Evolutionary conservation across 1,140 invertebrate genomes (phyloP), one percentile per base, ranked within the genome.

Genomic region (Muscidifurax raptorellus): DNA sequence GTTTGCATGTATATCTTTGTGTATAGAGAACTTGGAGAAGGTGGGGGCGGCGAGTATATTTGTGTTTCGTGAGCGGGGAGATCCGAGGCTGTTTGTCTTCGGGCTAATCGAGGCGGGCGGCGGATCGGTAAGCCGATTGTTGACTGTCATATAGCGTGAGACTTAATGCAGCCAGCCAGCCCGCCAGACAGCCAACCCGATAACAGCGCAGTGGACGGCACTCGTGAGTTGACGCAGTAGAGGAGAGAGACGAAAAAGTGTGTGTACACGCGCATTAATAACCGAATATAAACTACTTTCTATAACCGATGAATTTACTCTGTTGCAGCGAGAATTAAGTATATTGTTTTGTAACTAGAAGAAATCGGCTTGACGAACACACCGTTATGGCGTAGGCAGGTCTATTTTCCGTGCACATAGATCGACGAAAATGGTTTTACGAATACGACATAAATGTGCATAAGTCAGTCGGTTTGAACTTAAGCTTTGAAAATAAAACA

Each of bases 81-180:
- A 67, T 66, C 36, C 30, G 30, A 32, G 36, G 67, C 36, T 80
- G 79, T 80, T 80, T 80, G 67, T 80, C 79, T 71, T 80, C 69
- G 12, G 67, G 66, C 79, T 80, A 80, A 80, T 80, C 79, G 67
- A 71, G 30, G 25, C 27, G 32, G 30, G 25, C 27, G 32, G 59
- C 15, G 66, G 47, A 78, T 71, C 74, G 74, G 75, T 69, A 77
- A 75, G 72, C 82, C 74, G 71, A 47, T 83, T 77, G 36, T 79
- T 84, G 83, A 78, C 66, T 84, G 75, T 79, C 72, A 79, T 47
- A 71, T 47, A 71, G 79, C 78, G 25, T 22, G 30, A 59, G 76
- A 80, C 64, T 80, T 80, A 80, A 80, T 80, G 64, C 64, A 40
- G 64, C 64, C 30, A 78, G 28, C 36, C 7, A 40, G 36, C 36